Percentiles rank a stretch among this genome's conserved stretches.
phyloP scores from a whole-genome alignment of 1,140 invertebrate genomes.

The Hetaerina americana region DNA sequence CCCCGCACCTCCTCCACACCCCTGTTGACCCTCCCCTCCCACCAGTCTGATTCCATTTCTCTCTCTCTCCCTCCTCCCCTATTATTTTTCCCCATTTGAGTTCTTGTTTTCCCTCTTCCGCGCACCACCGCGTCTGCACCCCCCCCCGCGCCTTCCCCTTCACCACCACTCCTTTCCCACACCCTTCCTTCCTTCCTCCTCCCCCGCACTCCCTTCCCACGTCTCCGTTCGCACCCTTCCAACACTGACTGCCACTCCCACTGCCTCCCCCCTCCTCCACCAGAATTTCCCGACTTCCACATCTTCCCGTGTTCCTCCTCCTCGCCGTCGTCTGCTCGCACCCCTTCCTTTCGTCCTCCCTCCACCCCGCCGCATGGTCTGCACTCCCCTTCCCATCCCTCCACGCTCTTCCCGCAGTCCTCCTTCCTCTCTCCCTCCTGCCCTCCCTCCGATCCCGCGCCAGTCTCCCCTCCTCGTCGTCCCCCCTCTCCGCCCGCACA shows the following conservation, averaged over 20 bases:
- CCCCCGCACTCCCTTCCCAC: background rate
- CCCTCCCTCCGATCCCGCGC: background rate
- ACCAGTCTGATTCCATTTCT: background rate
- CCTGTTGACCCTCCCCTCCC: too few relatives aligned
- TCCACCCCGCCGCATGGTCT: too few relatives aligned
- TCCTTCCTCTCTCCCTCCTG: background rate
- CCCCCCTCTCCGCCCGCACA: background rate
- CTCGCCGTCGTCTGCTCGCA: too few relatives aligned
- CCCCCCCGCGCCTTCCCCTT: background rate
- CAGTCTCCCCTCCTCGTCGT: background rate
- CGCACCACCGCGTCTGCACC: background rate
- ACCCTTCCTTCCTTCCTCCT: background rate
- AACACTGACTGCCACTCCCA: background rate
- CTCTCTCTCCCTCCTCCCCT: background rate
- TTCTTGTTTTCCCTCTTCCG: background rate
- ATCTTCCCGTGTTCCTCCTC: too few relatives aligned
- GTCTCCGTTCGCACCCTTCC: background rate
- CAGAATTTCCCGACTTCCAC: too few relatives aligned
- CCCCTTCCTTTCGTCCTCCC: too few relatives aligned
- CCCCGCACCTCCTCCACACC: too few relatives aligned
- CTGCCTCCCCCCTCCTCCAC: background rate
- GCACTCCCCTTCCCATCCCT: background rate
- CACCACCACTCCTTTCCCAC: background rate
- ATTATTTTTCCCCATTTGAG: background rate
- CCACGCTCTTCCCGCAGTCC: background rate